Percentiles rank a stretch among this genome's conserved stretches.
These are phyloP conservation scores for Drosophila mayri DNA, from an alignment of 1,140 invertebrate genomes.

Conservation along the genomic window DNA sequence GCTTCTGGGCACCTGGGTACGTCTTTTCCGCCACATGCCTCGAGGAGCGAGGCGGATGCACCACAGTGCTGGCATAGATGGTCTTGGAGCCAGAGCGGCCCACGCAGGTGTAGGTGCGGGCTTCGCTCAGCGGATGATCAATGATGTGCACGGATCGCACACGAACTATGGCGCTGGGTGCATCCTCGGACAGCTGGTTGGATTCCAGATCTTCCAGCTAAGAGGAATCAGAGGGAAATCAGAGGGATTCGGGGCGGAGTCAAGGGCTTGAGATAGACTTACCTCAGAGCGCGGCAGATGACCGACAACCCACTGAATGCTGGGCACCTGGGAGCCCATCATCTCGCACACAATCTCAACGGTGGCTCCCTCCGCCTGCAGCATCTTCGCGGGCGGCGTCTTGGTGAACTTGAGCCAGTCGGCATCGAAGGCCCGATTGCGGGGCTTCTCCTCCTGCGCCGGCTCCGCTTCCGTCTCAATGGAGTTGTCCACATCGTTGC, in stretches of 20 bases:
- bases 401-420: slow-evolving; percentile 86
- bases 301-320: slow-evolving; percentile 89
- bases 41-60: slow-evolving; percentile 81
- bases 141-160: slow-evolving; percentile 88
- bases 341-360: slow-evolving; percentile 89
- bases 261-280: slow-evolving; percentile 44
- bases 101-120: slow-evolving; percentile 89
- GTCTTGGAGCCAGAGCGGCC: slow-evolving; percentile 88
- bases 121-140: slow-evolving; percentile 71
- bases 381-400: slow-evolving; percentile 82
- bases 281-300: slow-evolving; percentile 87
- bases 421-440: slow-evolving; percentile 54
- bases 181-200: slow-evolving; percentile 86
- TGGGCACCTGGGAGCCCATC: slow-evolving; percentile 89
- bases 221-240: not conserved
- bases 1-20: slow-evolving; percentile 84
- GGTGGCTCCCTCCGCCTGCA: slow-evolving; percentile 84
- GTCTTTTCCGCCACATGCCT: slow-evolving; percentile 62
- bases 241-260: not conserved
- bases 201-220: slow-evolving; percentile 82
- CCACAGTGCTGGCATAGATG: slow-evolving; percentile 86
- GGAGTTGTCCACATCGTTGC: slow-evolving; percentile 78
- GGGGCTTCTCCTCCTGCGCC: slow-evolving; percentile 42
- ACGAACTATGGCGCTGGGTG: slow-evolving; percentile 86
- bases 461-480: slow-evolving; percentile 61